Evolutionary conservation across 2,113 vertebrate species (phyloP), one percentile per base, ranked within the genome.

Genomic region (Microcebus griseorufus): DNA sequence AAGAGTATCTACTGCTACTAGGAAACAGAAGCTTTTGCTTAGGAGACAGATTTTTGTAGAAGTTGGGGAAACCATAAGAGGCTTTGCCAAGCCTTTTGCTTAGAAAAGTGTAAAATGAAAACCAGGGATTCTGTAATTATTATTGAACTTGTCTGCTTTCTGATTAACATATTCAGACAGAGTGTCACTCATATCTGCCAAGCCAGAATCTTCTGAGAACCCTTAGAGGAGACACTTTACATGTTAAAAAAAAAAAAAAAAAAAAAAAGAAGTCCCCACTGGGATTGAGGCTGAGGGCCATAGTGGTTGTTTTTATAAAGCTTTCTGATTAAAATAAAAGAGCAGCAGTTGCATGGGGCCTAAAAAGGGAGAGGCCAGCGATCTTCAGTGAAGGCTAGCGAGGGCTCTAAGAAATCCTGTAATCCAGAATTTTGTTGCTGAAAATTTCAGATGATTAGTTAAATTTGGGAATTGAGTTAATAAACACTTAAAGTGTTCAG

Each of bases 21-120:
- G 82, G 97, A 97, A 96, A 95, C 70, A 70, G 64, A 87, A n/a
- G 9, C 73, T 93, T 96, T 97, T 97, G 96, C 94, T 96, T 96
- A 97, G 86, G 84, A 93, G 64, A 88, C 94, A 91, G 81, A 87
- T 96, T 97, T 96, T 91, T 95, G 55, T 88, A 34, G 34, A 67
- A 94, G 88, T 53, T 58, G 96, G 87, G 80, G 89, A 83, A 88
- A 88, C 53, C 73, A 60, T 25, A 91, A 23, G 96, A 82, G 72
- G 13, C 62, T 90, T 88, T 88, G 95, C 95, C 85, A 96, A 79
- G 82, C n/a, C 45, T 88, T 95, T 78, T 86, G 82, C 96, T 90
- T 93, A 79, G 92, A 81, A 89, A 82, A 81, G 84, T 88, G 32
- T 94, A 80, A 86, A 78, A 95, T 90, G 90, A 95, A 97, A 97